Evolutionary conservation across 37 sponge, comb jelly and placozoan genomes (phyloP), one percentile per base, ranked within the genome.

Genomic region (Spongilla lacustris): DNA sequence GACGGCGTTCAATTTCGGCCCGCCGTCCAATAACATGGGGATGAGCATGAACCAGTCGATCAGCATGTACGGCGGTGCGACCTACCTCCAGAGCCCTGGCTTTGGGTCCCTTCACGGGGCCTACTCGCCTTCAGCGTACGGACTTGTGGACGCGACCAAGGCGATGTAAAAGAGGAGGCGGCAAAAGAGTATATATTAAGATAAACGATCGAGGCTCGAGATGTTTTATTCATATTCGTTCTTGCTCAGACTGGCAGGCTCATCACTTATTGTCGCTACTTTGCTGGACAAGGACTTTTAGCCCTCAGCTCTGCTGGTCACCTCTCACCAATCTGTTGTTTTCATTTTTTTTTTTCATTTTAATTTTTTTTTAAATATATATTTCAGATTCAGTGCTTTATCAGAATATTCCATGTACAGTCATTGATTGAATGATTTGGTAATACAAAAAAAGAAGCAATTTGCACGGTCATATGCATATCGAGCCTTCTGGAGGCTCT

Each of bases 61-160:
- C 25, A 78, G 88, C 10, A 80, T 88, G 76, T 88, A 88, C 37
- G 88, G 82, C 27, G 74, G 82, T 68, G 87, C 81, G 21, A 31
- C 88, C 28, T 88, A 88, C 66, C 82, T 88, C 26, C 82, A 81
- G 36, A 81, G 75, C 32, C 68, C 88, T 0, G 88, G 88, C 35
- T 17, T 78, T 17, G 78, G 70, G 29, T 33, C 66, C 1, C 77
- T 84, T 4, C 46, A 46, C 1, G 85, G 78, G 2, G 25, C 26
- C 66, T 66, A 27, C 12, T n/a, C 79, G 4, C 49, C 74, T 34
- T 74, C 70, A 26, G 81, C 78, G 24, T 67, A 74, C 81, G 74
- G 75, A 1, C 46, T 46, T 46, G 46, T 46, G 4, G 46, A 46
- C 46, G 46, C 46, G 46, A 8, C 46, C 46, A 46, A 46, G 46